These are phyloP conservation scores for Emmelina monodactyla DNA, from an alignment of 2,888 invertebrate species.

Conservation along the genomic window DNA sequence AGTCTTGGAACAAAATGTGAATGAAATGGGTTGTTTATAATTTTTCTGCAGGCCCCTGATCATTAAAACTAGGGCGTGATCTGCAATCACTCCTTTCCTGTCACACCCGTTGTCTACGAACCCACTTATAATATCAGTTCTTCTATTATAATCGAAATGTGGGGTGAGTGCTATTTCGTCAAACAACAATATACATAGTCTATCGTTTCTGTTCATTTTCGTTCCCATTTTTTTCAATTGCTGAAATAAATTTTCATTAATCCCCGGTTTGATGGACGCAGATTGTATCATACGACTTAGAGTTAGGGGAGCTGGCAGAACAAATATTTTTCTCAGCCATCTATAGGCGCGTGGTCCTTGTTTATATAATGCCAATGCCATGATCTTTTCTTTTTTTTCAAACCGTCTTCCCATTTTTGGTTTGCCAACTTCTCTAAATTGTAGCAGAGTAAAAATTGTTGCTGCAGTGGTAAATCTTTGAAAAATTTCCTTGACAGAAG, in stretches of 20 bases:
- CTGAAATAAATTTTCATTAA: slow-evolving; percentile 14
- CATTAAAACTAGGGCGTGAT: slow-evolving; percentile 15
- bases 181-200: slow-evolving; percentile 6
- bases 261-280: slow-evolving; percentile 9
- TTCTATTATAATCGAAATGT: slow-evolving; percentile 7
- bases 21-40: slow-evolving; percentile 15
- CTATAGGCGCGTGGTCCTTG: slow-evolving; percentile 10
- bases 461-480: slow-evolving; percentile 7
- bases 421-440: slow-evolving; percentile 10
- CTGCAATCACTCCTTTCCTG: slow-evolving; percentile 6
- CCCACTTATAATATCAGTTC: slow-evolving; percentile 6
- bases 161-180: slow-evolving; percentile 11
- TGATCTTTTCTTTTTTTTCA: slow-evolving; percentile 12
- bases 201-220: slow-evolving; percentile 5
- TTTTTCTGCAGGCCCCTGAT: slow-evolving; percentile 13
- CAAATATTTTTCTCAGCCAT: slow-evolving; percentile 11
- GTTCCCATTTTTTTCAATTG: slow-evolving; percentile 9
- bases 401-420: slow-evolving; percentile 12
- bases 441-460: slow-evolving; percentile 8
- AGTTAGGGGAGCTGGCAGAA: slow-evolving; percentile 12
- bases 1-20: slow-evolving; percentile 10
- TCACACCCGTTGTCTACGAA: slow-evolving; percentile 6
- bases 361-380: slow-evolving; percentile 11
- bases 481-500: neutral
- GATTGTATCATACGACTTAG: slow-evolving; percentile 10